Conservation (phyloP, 2,888 invertebrate genomes). For the Platynereis dumerilii region DNA sequence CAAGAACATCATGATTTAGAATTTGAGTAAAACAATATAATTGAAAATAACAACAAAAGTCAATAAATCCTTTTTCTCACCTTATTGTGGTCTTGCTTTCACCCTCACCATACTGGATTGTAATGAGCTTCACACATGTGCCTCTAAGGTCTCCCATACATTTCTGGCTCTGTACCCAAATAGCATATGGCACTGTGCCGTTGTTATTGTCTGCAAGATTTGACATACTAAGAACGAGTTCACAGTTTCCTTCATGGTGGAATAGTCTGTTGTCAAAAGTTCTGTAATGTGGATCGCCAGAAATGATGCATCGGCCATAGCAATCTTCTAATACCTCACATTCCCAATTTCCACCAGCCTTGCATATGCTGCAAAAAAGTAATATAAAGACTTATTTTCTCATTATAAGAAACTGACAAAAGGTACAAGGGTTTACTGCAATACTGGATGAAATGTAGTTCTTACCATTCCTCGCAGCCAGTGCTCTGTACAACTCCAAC, state of each 20-base stretch:
- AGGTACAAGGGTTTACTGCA: neutral
- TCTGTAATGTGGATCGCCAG: slow-evolving; percentile 83
- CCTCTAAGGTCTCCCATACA: slow-evolving; percentile 22
- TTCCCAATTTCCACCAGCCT: slow-evolving; percentile 35
- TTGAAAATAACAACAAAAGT: too few species aligned
- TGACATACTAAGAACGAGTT: slow-evolving; percentile 37
- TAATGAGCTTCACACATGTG: slow-evolving; percentile 34
- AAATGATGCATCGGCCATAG: slow-evolving; percentile 33
- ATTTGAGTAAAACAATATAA: too few species aligned
- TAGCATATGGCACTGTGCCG: slow-evolving; percentile 24
- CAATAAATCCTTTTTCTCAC: too few species aligned
- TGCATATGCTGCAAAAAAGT: slow-evolving; percentile 29
- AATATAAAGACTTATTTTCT: too few species aligned
- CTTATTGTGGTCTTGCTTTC: slow-evolving; percentile 2
- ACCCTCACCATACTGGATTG: slow-evolving; percentile 32
- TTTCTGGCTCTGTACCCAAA: slow-evolving; percentile 36
- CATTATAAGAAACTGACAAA: neutral
- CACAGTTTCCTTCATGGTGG: slow-evolving; percentile 70
- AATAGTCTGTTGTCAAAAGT: slow-evolving; percentile 88
- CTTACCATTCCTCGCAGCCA: slow-evolving; percentile 35
- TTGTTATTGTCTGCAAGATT: slow-evolving; percentile 23
- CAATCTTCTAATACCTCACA: slow-evolving; percentile 36
- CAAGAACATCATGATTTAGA: too few species aligned
- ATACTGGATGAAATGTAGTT: neutral
- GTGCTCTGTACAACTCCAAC: slow-evolving; percentile 26